phyloP scores from a whole-genome alignment of 2,113 vertebrate genomes.

The Centropus unirufus region DNA sequence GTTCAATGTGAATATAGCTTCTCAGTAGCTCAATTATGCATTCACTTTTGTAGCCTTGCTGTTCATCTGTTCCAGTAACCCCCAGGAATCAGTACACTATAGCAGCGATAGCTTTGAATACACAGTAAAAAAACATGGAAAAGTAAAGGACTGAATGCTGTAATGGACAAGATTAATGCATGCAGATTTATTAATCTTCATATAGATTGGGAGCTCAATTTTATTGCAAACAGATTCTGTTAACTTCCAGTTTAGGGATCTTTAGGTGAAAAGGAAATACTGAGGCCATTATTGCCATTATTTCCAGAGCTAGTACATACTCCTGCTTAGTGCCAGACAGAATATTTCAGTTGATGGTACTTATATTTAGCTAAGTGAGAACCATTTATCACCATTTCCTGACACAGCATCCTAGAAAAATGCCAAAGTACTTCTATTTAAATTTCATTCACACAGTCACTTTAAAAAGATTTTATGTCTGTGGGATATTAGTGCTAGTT shows the following conservation, averaged over 20 bases:
- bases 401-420: conserved; percentile 63
- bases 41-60: background rate
- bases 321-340: conserved; percentile 20
- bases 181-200: background rate
- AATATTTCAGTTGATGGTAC: background rate
- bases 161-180: background rate
- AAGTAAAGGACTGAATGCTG: background rate
- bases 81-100: background rate
- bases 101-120: background rate
- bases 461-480: background rate
- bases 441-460: conserved; percentile 45
- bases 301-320: background rate
- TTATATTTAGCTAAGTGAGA: conserved; percentile 64
- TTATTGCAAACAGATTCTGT: background rate
- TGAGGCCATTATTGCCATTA: background rate
- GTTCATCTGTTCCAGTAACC: background rate
- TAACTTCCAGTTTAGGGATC: background rate
- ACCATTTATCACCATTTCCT: conserved; percentile 58
- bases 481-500: background rate
- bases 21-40: background rate
- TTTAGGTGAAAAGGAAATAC: conserved; percentile 20
- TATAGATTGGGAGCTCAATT: background rate
- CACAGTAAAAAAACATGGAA: background rate
- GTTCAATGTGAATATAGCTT: background rate
- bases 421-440: conserved; percentile 50